Evolutionary conservation across 2,797 vertebrate species (phyloP), one percentile per base, ranked within the genome.

Genomic region (Semotilus atromaculatus): DNA sequence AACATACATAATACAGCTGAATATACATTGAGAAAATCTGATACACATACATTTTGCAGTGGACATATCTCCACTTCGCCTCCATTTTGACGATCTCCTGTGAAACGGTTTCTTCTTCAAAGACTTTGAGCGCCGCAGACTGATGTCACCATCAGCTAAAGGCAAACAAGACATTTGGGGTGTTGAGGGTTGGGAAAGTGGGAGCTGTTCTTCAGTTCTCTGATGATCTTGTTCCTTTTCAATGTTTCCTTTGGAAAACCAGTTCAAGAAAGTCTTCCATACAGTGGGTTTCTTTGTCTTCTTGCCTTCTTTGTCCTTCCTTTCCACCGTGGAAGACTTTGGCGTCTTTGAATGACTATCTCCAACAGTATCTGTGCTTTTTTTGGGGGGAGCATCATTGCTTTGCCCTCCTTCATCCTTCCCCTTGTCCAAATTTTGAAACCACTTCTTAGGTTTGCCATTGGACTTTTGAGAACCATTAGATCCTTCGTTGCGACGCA

Each of bases 251-350:
- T 83, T 94, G 23, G 93, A 86, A 86, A 98, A 91, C 18, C 96
- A 67, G 45, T 88, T 93, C 3, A 97, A 0, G 1, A 97, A 0
- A 0, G 8, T 89, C 91, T 96, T 99, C 91, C 96, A 92, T 89
- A 95, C 88, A 0, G 93, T 89, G 0, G 66, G 81, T 84, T 90
- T 94, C 90, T 91, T 85, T 76, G 88, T 90, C 48, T 78, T 94
- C 84, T 96, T 97, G 62, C 89, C 87, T 76, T 85, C 86, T 84
- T 89, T 90, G 21, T 53, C 38, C 6, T 88, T 88, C 64, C 66
- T 87, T 64, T 85, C 86, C 84, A 55, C 83, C 18, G 79, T 68
- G 19, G 79, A 84, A 70, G 31, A 55, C 45, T 86, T 68, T 21
- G 29, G 19, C 9, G 67, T 34, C 23, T 80, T 64, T 34, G 23